phyloP scores from a whole-genome alignment of 2,888 invertebrate genomes.

The Trissoscelio sp. region DNA sequence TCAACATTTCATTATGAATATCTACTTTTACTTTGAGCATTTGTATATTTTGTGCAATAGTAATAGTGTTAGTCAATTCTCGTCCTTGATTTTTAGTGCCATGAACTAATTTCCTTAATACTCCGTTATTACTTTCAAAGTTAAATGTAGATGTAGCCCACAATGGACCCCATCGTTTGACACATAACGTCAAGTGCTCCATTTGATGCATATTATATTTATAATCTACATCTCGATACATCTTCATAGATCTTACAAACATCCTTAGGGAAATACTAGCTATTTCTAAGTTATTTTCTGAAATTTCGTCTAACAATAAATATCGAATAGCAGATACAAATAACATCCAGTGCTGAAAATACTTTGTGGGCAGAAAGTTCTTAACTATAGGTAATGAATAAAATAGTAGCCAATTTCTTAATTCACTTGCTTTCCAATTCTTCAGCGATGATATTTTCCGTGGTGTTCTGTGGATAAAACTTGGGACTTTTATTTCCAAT shows the following conservation, averaged over 20 bases:
- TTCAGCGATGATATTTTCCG: background rate
- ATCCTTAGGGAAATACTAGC: background rate
- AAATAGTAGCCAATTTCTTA: constrained; percentile 1
- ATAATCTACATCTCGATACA: background rate
- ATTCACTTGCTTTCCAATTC: constrained; percentile 2
- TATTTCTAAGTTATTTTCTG: background rate
- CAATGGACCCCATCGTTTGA: constrained; percentile 20
- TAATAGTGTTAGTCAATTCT: constrained; percentile 15
- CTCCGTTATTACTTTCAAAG: constrained; percentile 26
- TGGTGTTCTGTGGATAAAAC: background rate
- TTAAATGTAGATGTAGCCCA: constrained; percentile 22
- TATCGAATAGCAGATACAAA: too few relatives aligned
- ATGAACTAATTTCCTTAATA: constrained; percentile 10
- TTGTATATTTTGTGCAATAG: too few relatives aligned
- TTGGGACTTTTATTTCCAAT: background rate
- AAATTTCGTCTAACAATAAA: background rate
- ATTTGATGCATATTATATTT: constrained; percentile 31
- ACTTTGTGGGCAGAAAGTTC: too few relatives aligned
- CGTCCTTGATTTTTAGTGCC: constrained; percentile 19
- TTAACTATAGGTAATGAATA: background rate
- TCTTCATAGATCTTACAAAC: background rate
- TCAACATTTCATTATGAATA: too few relatives aligned
- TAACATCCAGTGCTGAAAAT: constrained; percentile 13
- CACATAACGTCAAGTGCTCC: background rate
- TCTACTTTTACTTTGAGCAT: too few relatives aligned